Evolutionary conservation across 2,888 invertebrate genomes (phyloP).

Genomic region (Synanthedon myopaeformis): DNA sequence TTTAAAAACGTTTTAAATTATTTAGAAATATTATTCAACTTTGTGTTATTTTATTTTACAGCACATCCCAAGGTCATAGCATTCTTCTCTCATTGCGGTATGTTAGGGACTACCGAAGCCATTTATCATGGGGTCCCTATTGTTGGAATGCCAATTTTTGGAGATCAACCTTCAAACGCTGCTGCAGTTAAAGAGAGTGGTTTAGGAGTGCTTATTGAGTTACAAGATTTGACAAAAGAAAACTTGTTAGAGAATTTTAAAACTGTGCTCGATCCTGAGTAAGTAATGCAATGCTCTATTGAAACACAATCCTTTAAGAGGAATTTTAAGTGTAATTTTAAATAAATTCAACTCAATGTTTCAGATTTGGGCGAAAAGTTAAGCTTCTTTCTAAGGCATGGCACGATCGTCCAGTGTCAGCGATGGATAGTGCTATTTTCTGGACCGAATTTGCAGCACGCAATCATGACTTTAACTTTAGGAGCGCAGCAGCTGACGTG

Average conservation of each 20-base stretch:
- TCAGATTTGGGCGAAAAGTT: constrained; percentile 45
- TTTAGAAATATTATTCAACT: not conserved
- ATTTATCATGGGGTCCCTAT: constrained; percentile 70
- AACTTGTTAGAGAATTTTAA: constrained; percentile 52
- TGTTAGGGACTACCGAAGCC: constrained; percentile 69
- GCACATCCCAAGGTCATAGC: constrained; percentile 63
- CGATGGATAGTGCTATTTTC: constrained; percentile 71
- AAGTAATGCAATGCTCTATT: constrained; percentile 29
- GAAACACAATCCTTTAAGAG: not conserved
- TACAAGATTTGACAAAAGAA: constrained; percentile 60
- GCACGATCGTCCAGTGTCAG: constrained; percentile 67
- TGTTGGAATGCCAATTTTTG: constrained; percentile 71
- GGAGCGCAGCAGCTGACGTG: constrained; percentile 53
- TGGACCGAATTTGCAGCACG: constrained; percentile 74
- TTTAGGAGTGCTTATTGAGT: constrained; percentile 49
- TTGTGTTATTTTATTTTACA: constrained; percentile 17
- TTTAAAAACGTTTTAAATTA: not conserved
- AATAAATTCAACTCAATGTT: constrained; percentile 9
- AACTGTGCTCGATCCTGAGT: constrained; percentile 62
- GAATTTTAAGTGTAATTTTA: not conserved
- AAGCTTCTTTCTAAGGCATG: constrained; percentile 64
- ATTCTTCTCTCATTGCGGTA: constrained; percentile 71
- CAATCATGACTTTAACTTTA: constrained; percentile 47
- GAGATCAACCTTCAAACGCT: constrained; percentile 70
- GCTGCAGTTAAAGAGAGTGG: constrained; percentile 63